Conservation (phyloP, 2,888 invertebrate species). For the Drosophila maculinotata region DNA sequence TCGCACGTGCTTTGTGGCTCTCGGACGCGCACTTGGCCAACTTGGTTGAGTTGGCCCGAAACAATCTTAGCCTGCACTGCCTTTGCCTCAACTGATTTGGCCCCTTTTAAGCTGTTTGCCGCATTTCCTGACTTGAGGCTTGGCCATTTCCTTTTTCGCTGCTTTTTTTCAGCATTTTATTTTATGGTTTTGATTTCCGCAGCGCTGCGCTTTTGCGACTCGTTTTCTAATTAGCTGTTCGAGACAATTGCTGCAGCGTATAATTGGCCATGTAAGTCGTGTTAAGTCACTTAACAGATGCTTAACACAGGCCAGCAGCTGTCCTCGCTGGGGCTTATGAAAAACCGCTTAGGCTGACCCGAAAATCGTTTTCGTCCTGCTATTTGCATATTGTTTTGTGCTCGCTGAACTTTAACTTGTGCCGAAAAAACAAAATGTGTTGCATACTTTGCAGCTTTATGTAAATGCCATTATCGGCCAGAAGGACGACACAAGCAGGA, state of each 20-base stretch:
- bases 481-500: constrained; percentile 14
- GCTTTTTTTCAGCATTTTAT: constrained; percentile 3
- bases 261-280: constrained; percentile 64
- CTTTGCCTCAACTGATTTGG: constrained; percentile 15
- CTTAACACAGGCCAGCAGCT: constrained; percentile 53
- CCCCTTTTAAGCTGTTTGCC: constrained; percentile 17
- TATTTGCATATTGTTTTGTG: constrained; percentile 60
- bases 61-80: constrained; percentile 38
- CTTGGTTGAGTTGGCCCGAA: constrained; percentile 32
- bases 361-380: constrained; percentile 36
- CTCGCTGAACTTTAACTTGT: constrained; percentile 46
- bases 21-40: constrained; percentile 30
- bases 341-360: constrained; percentile 62
- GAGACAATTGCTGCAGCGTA: constrained; percentile 30
- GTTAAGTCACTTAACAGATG: constrained; percentile 70
- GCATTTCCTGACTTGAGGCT: constrained; percentile 32
- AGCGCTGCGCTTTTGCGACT: constrained; percentile 19
- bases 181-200: constrained; percentile 57
- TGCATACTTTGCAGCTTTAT: constrained; percentile 76
- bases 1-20: constrained; percentile 62
- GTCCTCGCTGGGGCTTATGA: constrained; percentile 45
- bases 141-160: constrained; percentile 4
- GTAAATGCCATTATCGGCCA: constrained; percentile 63
- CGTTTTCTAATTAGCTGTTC: constrained; percentile 58
- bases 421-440: constrained; percentile 53